A percentile compares a stretch with the other conserved stretches of the same genome.
Evolutionary conservation across 2,888 invertebrate species (phyloP).

Genomic region (Xestia xanthographa): DNA sequence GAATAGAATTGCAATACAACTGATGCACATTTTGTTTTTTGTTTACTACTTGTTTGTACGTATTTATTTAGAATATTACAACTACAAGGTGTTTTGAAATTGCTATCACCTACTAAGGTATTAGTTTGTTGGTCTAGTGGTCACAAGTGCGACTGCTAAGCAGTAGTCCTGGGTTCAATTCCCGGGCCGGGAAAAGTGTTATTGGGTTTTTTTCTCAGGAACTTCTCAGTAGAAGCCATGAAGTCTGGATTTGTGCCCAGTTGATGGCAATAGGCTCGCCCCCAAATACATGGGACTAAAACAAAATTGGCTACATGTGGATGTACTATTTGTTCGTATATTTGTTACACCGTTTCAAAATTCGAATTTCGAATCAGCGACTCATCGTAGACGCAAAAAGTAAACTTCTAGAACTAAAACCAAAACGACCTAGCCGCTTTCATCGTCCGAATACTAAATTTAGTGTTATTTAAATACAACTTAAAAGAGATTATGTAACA

Average conservation of each 20-base stretch:
- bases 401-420: conserved; percentile 19
- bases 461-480: conserved; percentile 66
- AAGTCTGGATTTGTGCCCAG: background rate
- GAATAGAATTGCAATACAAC: conserved; percentile 9
- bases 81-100: background rate
- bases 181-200: background rate
- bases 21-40: background rate
- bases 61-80: background rate
- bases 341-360: background rate
- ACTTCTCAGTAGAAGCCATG: background rate
- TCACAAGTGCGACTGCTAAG: background rate
- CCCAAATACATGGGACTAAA: background rate
- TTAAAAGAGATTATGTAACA: conserved; percentile 79
- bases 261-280: background rate
- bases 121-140: background rate
- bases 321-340: background rate
- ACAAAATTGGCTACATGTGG: background rate
- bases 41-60: background rate
- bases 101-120: background rate
- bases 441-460: conserved; percentile 65
- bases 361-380: background rate
- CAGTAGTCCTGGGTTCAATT: background rate
- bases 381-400: background rate
- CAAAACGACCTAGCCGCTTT: conserved; percentile 33
- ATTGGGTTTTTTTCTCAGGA: background rate